These are phyloP conservation scores for Fistularia tabacaria DNA, from an alignment of 2,797 vertebrate genomes.

Conservation along the genomic window DNA sequence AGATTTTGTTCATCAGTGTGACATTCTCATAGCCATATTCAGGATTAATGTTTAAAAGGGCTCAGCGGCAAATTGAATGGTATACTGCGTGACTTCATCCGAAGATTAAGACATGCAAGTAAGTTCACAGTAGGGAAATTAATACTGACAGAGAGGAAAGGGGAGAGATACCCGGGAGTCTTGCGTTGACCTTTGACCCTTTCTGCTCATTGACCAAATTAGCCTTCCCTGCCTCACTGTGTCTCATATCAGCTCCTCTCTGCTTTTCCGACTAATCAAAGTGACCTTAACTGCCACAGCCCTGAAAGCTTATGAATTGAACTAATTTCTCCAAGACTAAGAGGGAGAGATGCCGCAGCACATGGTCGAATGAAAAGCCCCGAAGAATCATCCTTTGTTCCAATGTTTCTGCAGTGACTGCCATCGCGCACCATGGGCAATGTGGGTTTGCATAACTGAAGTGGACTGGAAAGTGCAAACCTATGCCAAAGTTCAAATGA, in stretches of 20 bases:
- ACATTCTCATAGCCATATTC: neutral
- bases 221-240: slow-evolving; percentile 18
- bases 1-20: no score
- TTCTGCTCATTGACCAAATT: slow-evolving; percentile 22
- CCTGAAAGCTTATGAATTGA: slow-evolving; percentile 19
- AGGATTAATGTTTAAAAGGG: neutral
- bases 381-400: no score
- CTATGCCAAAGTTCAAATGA: no score
- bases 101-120: neutral
- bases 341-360: neutral
- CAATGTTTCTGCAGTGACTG: no score
- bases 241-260: slow-evolving; percentile 15
- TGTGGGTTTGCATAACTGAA: no score
- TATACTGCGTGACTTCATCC: neutral
- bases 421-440: no score
- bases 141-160: neutral
- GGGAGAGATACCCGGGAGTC: slow-evolving; percentile 1
- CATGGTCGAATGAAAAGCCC: neutral
- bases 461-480: no score
- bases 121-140: neutral
- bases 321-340: slow-evolving; percentile 3
- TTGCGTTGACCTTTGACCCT: slow-evolving; percentile 7
- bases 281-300: slow-evolving; percentile 20
- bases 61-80: neutral
- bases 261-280: slow-evolving; percentile 33